Evolutionary conservation across 1,140 invertebrate species (phyloP).

Genomic region (Oscheius sp.): DNA sequence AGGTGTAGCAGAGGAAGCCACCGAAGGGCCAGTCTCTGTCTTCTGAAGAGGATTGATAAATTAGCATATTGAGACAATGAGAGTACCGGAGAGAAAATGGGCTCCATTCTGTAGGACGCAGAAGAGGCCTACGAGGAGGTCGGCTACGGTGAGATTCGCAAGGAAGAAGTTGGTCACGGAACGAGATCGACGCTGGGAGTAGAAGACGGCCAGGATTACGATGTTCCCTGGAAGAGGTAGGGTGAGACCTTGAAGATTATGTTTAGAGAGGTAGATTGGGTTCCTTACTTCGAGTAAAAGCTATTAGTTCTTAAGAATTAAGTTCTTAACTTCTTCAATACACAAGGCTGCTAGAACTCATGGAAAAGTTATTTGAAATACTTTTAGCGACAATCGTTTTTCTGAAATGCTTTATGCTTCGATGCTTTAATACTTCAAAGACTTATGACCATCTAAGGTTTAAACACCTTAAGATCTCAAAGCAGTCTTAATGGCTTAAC

Average conservation of each 20-base stretch:
- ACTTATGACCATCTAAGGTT: no score
- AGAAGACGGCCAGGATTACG: conserved; percentile 77
- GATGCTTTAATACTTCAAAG: no score
- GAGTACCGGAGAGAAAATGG: conserved; percentile 48
- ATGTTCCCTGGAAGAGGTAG: conserved; percentile 74
- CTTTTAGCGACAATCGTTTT: not conserved
- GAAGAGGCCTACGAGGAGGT: conserved; percentile 79
- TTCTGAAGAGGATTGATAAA: conserved; percentile 9
- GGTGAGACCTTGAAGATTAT: conserved; percentile 53
- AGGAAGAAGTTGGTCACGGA: conserved; percentile 81
- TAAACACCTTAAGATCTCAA: no score
- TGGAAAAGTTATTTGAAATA: not conserved
- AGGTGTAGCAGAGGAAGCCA: conserved; percentile 48
- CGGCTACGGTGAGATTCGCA: conserved; percentile 77
- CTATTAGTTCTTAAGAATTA: conserved; percentile 12
- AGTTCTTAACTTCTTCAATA: not conserved
- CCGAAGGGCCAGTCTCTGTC: conserved; percentile 57
- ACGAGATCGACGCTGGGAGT: conserved; percentile 72
- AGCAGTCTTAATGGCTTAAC: no score
- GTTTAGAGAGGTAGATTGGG: not conserved
- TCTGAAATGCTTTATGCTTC: no score
- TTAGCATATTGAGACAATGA: not conserved
- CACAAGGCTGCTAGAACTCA: not conserved
- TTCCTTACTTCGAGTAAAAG: not conserved
- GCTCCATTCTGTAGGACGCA: conserved; percentile 78